Conservation (phyloP, 1,140 invertebrate species). For the Drosophila asahinai region DNA sequence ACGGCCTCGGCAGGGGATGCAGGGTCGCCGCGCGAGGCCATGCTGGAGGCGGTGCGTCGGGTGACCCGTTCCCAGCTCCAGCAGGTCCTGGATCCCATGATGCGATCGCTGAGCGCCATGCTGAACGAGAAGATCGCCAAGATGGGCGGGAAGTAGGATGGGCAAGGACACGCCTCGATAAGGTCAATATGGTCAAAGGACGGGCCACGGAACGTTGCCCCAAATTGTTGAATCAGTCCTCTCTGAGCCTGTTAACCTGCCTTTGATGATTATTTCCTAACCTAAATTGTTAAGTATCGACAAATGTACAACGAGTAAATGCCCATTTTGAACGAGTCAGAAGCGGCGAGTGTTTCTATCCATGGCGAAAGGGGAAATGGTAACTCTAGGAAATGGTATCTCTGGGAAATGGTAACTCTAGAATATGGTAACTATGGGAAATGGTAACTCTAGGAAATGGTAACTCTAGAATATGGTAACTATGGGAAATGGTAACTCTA, state of each 20-base stretch:
- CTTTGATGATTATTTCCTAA: background rate
- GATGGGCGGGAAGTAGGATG: too few relatives aligned
- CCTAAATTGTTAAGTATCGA: slow-evolving; percentile 22
- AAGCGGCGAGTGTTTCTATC: too few relatives aligned
- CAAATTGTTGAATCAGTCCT: background rate
- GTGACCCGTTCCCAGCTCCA: slow-evolving; percentile 72
- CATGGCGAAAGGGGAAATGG: too few relatives aligned
- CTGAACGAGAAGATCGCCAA: slow-evolving; percentile 34
- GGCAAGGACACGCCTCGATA: too few relatives aligned
- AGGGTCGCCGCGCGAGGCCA: slow-evolving; percentile 20
- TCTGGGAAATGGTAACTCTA: too few relatives aligned
- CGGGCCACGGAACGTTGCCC: background rate
- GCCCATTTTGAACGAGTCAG: background rate
- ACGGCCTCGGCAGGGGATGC: background rate
- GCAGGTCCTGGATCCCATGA: slow-evolving; percentile 66
- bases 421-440: too few relatives aligned
- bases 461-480: too few relatives aligned
- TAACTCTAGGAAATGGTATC: too few relatives aligned
- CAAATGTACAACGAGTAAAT: slow-evolving; percentile 5
- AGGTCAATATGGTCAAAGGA: too few relatives aligned
- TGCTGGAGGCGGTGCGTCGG: slow-evolving; percentile 65
- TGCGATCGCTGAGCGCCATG: slow-evolving; percentile 57
- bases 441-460: too few relatives aligned
- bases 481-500: too few relatives aligned
- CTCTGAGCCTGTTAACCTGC: too few relatives aligned